These are phyloP conservation scores for Sinotaia quadrata DNA, from an alignment of 2,888 invertebrate species.

Conservation along the genomic window DNA sequence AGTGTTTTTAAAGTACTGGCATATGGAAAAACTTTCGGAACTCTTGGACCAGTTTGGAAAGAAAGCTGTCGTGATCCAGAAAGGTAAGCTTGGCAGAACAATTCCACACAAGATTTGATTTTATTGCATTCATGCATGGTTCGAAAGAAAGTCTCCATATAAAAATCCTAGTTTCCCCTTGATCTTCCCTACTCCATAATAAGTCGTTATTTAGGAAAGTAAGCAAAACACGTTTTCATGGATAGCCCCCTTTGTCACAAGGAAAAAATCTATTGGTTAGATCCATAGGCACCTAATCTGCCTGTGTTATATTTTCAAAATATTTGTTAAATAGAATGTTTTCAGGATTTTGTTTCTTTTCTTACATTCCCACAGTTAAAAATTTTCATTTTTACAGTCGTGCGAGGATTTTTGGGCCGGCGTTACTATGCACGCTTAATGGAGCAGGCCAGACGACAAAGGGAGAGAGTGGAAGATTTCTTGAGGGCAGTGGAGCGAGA, in stretches of 20 bases:
- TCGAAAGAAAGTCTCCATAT: too few relatives aligned
- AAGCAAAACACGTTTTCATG: too few relatives aligned
- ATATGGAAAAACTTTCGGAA: conserved; percentile 66
- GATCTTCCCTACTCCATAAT: too few relatives aligned
- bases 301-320: too few relatives aligned
- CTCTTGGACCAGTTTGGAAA: conserved; percentile 56
- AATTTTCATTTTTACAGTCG: conserved; percentile 45
- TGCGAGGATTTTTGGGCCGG: conserved; percentile 56
- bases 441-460: conserved; percentile 47
- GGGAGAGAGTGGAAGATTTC: conserved; percentile 46
- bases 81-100: conserved; percentile 38
- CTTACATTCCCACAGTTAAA: neutral
- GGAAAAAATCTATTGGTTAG: too few relatives aligned
- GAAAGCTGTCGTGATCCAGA: conserved; percentile 63
- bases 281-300: too few relatives aligned
- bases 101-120: neutral
- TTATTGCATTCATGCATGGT: conserved; percentile 49
- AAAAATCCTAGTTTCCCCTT: too few relatives aligned
- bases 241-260: too few relatives aligned
- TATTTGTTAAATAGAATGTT: too few relatives aligned
- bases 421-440: conserved; percentile 36
- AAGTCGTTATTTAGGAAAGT: too few relatives aligned
- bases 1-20: conserved; percentile 68
- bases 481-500: conserved; percentile 32
- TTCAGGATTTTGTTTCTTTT: too few relatives aligned